phyloP scores from a whole-genome alignment of 1,140 invertebrate genomes.

The Diabrotica virgifera region DNA sequence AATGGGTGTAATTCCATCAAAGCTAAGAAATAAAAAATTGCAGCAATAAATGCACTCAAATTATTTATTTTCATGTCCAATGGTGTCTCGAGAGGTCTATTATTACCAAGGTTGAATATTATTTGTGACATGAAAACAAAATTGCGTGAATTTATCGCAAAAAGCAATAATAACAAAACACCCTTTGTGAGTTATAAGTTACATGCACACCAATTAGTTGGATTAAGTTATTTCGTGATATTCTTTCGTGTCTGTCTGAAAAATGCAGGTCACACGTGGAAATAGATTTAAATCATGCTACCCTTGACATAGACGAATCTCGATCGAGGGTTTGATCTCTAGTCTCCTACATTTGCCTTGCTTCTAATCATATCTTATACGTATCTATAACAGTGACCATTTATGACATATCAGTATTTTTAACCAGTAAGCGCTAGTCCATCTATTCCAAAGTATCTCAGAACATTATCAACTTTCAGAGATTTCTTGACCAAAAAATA shows the following conservation, averaged over 20 bases:
- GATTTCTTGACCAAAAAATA: too few species aligned
- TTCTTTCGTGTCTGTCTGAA: background rate
- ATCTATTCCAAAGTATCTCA: too few species aligned
- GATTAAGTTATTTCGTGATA: slow-evolving; percentile 1
- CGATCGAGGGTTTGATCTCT: too few species aligned
- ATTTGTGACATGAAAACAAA: slow-evolving; percentile 3
- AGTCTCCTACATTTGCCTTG: too few species aligned
- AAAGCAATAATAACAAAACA: background rate
- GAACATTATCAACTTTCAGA: too few species aligned
- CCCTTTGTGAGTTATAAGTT: background rate
- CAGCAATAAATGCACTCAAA: slow-evolving; percentile 1
- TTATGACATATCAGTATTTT: too few species aligned
- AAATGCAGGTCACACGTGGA: background rate
- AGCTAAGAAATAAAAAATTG: background rate
- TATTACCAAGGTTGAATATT: background rate
- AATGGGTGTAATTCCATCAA: background rate
- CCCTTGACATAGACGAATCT: too few species aligned
- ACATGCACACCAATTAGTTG: background rate
- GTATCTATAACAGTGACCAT: too few species aligned
- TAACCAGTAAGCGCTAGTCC: too few species aligned
- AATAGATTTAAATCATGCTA: too few species aligned
- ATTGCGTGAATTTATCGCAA: background rate
- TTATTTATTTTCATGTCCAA: background rate
- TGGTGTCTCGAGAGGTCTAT: background rate
- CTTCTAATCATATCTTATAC: too few species aligned